A percentile compares a stretch with the other conserved stretches of the same genome.
phyloP scores from a whole-genome alignment of 2,888 invertebrate species.

The Andrena bicolor region DNA sequence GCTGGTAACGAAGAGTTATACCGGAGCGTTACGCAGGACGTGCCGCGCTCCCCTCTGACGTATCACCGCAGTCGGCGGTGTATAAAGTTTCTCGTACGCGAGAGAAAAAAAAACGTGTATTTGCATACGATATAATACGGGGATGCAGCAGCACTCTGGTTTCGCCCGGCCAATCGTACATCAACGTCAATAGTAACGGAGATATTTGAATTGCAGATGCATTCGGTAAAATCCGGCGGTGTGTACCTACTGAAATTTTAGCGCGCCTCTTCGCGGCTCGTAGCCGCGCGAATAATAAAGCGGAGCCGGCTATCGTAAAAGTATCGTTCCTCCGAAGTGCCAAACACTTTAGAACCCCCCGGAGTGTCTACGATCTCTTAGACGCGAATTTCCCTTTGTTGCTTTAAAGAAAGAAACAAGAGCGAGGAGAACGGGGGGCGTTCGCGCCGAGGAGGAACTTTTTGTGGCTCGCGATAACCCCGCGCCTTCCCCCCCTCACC shows the following conservation, averaged over 20 bases:
- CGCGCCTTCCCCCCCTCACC: neutral
- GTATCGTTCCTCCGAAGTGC: neutral
- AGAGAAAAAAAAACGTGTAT: slow-evolving; percentile 29
- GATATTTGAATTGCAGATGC: slow-evolving; percentile 63
- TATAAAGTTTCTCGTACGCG: slow-evolving; percentile 3
- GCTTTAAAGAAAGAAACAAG: neutral
- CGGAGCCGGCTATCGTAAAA: neutral
- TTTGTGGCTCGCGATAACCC: slow-evolving; percentile 44
- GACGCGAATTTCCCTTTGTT: neutral
- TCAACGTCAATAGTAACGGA: neutral
- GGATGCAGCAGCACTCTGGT: slow-evolving; percentile 2
- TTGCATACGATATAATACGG: slow-evolving; percentile 23
- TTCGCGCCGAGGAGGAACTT: slow-evolving; percentile 29
- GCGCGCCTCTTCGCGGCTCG: neutral
- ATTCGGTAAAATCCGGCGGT: slow-evolving; percentile 21
- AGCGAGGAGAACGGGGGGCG: neutral
- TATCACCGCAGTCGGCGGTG: slow-evolving; percentile 8
- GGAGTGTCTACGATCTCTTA: neutral
- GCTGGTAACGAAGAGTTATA: slow-evolving; percentile 20
- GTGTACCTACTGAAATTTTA: neutral
- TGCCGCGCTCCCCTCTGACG: slow-evolving; percentile 9
- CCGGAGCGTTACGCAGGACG: slow-evolving; percentile 11
- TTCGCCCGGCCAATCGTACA: neutral
- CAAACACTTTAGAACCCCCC: too few relatives aligned
- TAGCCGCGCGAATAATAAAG: neutral